These are phyloP conservation scores for Drosophila nigrodunni DNA, from an alignment of 1,140 invertebrate species.

Conservation along the genomic window DNA sequence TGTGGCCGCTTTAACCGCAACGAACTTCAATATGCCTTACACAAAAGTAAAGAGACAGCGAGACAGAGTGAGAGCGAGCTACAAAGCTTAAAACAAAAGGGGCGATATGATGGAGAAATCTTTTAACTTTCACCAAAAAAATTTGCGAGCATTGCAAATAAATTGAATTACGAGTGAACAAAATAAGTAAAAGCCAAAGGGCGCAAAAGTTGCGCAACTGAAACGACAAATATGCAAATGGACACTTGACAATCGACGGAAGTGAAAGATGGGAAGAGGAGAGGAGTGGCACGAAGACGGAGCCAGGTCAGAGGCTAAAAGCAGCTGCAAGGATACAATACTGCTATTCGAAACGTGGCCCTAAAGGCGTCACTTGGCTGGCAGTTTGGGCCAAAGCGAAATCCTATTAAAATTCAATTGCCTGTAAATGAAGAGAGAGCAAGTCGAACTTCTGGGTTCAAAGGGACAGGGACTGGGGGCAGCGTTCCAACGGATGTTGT, in stretches of 20 bases:
- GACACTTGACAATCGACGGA: constrained; percentile 53
- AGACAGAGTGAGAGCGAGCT: neutral
- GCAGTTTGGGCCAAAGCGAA: constrained; percentile 46
- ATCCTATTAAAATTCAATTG: constrained; percentile 82
- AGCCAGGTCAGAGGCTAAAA: neutral
- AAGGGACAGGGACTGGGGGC: constrained; percentile 22
- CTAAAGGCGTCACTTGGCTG: constrained; percentile 9
- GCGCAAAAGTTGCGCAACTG: constrained; percentile 43
- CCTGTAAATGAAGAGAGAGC: constrained; percentile 72
- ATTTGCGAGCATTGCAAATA: constrained; percentile 52
- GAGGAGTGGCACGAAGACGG: neutral
- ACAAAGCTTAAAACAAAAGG: constrained; percentile 42
- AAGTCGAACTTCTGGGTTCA: constrained; percentile 29
- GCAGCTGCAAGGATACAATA: constrained; percentile 26
- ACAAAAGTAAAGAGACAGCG: constrained; percentile 22
- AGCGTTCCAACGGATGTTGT: constrained; percentile 54
- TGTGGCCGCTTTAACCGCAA: constrained; percentile 52
- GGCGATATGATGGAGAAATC: constrained; percentile 37
- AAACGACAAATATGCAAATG: constrained; percentile 59
- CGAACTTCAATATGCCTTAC: constrained; percentile 28
- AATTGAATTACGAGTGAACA: constrained; percentile 46
- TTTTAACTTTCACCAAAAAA: constrained; percentile 27
- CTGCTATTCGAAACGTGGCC: neutral
- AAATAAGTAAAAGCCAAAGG: constrained; percentile 38
- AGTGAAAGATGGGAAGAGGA: neutral